These are phyloP conservation scores for Bombus fervidus DNA, from an alignment of 1,140 invertebrate genomes.

Conservation along the genomic window DNA sequence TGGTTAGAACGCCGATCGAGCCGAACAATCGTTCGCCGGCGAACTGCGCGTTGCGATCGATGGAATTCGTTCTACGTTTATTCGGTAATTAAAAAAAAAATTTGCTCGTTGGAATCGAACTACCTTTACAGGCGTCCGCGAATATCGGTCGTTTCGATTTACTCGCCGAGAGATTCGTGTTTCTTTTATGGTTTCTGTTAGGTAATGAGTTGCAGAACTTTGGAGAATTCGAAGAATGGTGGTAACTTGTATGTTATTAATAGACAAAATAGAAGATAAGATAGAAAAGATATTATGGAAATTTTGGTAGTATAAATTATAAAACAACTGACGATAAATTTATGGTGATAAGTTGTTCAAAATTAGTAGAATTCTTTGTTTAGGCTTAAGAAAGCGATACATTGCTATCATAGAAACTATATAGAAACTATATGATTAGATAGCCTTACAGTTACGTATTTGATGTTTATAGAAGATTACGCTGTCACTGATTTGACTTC, in stretches of 20 bases:
- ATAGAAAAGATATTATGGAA: no score
- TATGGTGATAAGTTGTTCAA: no score
- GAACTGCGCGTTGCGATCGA: conserved; percentile 12
- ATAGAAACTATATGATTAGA: no score
- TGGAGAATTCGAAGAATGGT: neutral
- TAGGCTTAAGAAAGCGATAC: no score
- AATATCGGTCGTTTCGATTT: neutral
- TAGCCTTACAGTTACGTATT: no score
- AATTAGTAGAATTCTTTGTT: no score
- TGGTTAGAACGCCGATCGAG: conserved; percentile 17
- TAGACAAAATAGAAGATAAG: neutral
- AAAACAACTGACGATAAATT: no score
- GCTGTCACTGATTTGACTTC: no score
- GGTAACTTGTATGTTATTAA: neutral
- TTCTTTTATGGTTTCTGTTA: neutral
- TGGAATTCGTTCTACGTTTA: conserved; percentile 20
- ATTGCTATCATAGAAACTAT: no score
- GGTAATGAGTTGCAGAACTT: neutral
- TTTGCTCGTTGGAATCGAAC: neutral
- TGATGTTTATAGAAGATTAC: no score
- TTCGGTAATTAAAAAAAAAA: conserved; percentile 12
- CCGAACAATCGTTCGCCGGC: conserved; percentile 29
- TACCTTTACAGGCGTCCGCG: neutral
- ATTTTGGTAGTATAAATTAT: no score
- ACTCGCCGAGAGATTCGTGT: neutral